Base-by-base conservation (phyloP, 1,140 invertebrate species). In the Calephelis nemesis region DNA sequence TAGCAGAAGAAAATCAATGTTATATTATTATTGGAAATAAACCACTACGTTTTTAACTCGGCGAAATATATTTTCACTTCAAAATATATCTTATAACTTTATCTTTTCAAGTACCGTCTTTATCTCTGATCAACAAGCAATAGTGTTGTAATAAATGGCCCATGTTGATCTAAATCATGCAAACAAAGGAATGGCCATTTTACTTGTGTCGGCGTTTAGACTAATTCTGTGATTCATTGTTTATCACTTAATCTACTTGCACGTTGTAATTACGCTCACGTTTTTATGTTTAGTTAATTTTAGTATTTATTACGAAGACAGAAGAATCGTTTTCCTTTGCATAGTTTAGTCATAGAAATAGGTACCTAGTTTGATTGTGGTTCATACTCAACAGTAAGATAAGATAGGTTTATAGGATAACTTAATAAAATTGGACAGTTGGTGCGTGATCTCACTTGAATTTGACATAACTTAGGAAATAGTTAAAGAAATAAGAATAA, bases 391-490 rank as follows among this genome's bases (percentile, higher is more conserved):
- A 11, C 13, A 11, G 15, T 11, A 11, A 58, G 54, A 58, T 58
- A 58, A 58, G 54, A 58, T 58, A 58, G 54, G 54, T 58, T 58
- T 58, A 30, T 15, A 15, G 54, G 54, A 58, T 39, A 5, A 30
- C 30, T 58, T 58, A 58, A 58, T 58, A 58, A 30, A 58, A 30
- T 58, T 58, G 54, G 54, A 58, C 54, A 58, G 54, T 58, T 58
- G 54, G 54, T 39, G 19, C 5, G 19, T 39, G 54, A 58, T 58
- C 54, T 58, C 54, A 58, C 54, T 58, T 58, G 30, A 39, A 58
- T 58, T 12, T 58, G 19, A 39, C 19, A 39, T 58, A 10, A 39
- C n/a, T 15, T 39, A 19, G 15, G 30, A 19, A 39, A 12, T 9
- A 39, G 11, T 12, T 0, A 6, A 39, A 39, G 30, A 7, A 19